Conservation (phyloP, 2,888 invertebrate genomes). For the Tyria jacobaeae region DNA sequence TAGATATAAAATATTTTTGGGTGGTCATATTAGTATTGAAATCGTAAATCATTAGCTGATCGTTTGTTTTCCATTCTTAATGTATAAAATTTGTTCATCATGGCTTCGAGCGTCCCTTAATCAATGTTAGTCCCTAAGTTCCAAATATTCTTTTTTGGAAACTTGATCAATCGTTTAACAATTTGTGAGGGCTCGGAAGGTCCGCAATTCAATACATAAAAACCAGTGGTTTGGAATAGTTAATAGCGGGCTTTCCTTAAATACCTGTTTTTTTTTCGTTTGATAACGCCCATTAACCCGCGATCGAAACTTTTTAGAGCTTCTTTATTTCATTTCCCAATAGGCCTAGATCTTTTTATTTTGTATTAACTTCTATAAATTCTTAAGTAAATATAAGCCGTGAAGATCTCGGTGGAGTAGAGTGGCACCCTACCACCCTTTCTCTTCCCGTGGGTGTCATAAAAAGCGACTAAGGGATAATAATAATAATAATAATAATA, state of each 20-base stretch:
- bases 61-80: not conserved
- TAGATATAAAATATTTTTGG: too few relatives aligned
- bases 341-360: not conserved
- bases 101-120: not conserved
- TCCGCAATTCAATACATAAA: constrained; percentile 22
- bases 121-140: constrained; percentile 1
- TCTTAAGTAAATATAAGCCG: constrained; percentile 2
- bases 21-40: too few relatives aligned
- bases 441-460: too few relatives aligned
- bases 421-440: too few relatives aligned
- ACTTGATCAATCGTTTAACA: constrained; percentile 21
- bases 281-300: constrained; percentile 26
- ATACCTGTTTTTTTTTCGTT: constrained; percentile 22
- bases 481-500: too few relatives aligned
- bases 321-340: constrained; percentile 29
- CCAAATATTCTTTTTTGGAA: constrained; percentile 9
- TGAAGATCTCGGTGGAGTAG: too few relatives aligned
- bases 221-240: constrained; percentile 41
- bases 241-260: constrained; percentile 28
- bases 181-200: constrained; percentile 28
- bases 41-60: too few relatives aligned
- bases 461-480: too few relatives aligned
- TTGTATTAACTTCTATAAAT: constrained; percentile 3
- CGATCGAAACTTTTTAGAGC: constrained; percentile 19
- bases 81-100: not conserved